Conservation (phyloP, 2,888 invertebrate species). For the Zele albiditarsus region DNA sequence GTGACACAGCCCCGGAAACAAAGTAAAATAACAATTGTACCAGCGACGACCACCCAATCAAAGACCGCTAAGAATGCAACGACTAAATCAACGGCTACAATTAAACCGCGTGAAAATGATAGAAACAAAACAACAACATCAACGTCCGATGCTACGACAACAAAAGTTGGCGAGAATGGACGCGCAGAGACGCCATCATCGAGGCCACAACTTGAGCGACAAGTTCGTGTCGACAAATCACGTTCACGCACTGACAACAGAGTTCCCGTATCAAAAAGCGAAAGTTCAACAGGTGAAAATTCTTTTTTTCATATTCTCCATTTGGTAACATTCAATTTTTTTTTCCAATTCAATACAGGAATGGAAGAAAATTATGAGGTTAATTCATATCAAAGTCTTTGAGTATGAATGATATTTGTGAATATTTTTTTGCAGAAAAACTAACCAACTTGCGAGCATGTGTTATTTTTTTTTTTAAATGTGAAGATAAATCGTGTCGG, state of each 20-base stretch:
- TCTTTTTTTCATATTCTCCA: background rate
- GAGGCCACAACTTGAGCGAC: constrained; percentile 69
- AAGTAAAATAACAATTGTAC: constrained; percentile 73
- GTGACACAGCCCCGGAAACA: constrained; percentile 63
- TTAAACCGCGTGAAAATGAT: constrained; percentile 26
- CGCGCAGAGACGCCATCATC: constrained; percentile 63
- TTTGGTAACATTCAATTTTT: too few relatives aligned
- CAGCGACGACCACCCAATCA: constrained; percentile 63
- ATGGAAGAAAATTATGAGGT: too few relatives aligned
- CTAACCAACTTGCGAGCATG: too few relatives aligned
- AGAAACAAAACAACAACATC: constrained; percentile 42
- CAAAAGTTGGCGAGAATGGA: constrained; percentile 68
- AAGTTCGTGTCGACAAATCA: constrained; percentile 68
- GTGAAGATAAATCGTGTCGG: too few relatives aligned
- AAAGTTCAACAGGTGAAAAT: constrained; percentile 67
- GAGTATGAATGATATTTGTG: too few relatives aligned
- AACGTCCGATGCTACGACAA: background rate
- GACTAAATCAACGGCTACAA: constrained; percentile 23
- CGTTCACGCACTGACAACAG: constrained; percentile 66
- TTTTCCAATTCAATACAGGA: too few relatives aligned
- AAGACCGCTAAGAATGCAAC: constrained; percentile 62
- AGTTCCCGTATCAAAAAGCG: constrained; percentile 67
- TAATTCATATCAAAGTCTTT: too few relatives aligned
- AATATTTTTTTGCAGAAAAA: too few relatives aligned
- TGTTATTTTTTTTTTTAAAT: too few relatives aligned